Percentiles rank a stretch among this genome's conserved stretches.
These are phyloP conservation scores for Hyles euphorbiae DNA, from an alignment of 1,140 invertebrate genomes.

Conservation along the genomic window DNA sequence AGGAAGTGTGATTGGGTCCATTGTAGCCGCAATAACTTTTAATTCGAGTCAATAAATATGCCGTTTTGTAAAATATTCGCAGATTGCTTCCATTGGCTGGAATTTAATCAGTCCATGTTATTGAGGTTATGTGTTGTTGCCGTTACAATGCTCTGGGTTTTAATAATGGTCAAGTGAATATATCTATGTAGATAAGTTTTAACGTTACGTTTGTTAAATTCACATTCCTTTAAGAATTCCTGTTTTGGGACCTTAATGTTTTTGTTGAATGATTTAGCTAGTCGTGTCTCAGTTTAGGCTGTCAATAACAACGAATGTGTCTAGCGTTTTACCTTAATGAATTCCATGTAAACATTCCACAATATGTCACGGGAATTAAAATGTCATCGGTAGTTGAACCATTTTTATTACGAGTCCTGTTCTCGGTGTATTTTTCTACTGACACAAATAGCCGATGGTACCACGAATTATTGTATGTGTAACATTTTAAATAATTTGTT, in stretches of 20 bases:
- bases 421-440: too few relatives aligned
- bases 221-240: slow-evolving; percentile 22
- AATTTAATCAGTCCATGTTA: slow-evolving; percentile 14
- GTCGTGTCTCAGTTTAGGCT: slow-evolving; percentile 54
- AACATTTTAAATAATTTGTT: neutral
- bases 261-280: slow-evolving; percentile 22
- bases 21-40: too few relatives aligned
- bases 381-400: too few relatives aligned
- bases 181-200: too few relatives aligned
- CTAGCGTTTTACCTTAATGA: slow-evolving; percentile 45
- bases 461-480: slow-evolving; percentile 2
- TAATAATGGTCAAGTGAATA: too few relatives aligned
- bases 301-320: slow-evolving; percentile 70
- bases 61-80: too few relatives aligned
- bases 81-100: slow-evolving; percentile 25
- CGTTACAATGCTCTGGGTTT: too few relatives aligned
- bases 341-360: neutral
- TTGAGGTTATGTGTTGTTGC: too few relatives aligned
- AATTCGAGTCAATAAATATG: too few relatives aligned
- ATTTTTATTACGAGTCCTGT: too few relatives aligned
- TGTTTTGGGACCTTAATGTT: slow-evolving; percentile 29
- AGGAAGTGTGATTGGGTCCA: neutral
- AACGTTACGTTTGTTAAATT: slow-evolving; percentile 9
- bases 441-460: neutral
- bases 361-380: too few relatives aligned